A percentile compares a stretch with the other conserved stretches of the same genome.
Evolutionary conservation across 2,888 invertebrate genomes (phyloP).

Genomic region (Chorisops tibialis): DNA sequence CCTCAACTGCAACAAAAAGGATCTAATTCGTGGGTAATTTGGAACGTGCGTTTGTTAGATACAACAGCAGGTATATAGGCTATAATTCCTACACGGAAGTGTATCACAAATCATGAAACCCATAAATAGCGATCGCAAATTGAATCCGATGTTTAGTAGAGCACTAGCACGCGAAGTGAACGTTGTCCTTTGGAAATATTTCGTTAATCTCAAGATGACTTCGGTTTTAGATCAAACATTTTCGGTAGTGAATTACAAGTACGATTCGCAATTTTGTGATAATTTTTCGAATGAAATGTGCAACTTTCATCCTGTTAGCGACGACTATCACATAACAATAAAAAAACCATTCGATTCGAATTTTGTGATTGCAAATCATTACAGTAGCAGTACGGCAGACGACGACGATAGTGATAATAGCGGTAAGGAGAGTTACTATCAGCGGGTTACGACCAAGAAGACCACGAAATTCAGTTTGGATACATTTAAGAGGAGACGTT

Average conservation of each 20-base stretch:
- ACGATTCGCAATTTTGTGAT: not conserved
- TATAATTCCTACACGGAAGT: conserved; percentile 1
- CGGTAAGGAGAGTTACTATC: conserved; percentile 1
- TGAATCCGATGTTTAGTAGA: not conserved
- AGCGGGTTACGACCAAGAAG: not conserved
- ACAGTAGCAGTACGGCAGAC: not conserved
- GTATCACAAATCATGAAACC: conserved; percentile 9
- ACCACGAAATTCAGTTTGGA: conserved; percentile 41
- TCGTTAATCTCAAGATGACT: not conserved
- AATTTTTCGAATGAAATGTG: not conserved
- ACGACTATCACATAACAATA: no score
- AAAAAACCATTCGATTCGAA: not conserved
- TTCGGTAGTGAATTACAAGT: conserved; percentile 1
- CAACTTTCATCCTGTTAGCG: no score
- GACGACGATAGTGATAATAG: conserved; percentile 19
- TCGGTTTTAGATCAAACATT: not conserved
- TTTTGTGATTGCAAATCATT: not conserved
- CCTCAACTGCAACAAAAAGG: no score
- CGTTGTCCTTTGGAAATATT: not conserved
- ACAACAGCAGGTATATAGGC: no score
- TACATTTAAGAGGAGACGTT: conserved; percentile 60
- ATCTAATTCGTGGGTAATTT: no score
- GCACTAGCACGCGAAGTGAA: not conserved
- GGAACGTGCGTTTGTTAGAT: no score
- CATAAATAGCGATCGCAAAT: conserved; percentile 8